Evolutionary conservation across 1,140 invertebrate species (phyloP).

Genomic region (Drosophila grimshawi): DNA sequence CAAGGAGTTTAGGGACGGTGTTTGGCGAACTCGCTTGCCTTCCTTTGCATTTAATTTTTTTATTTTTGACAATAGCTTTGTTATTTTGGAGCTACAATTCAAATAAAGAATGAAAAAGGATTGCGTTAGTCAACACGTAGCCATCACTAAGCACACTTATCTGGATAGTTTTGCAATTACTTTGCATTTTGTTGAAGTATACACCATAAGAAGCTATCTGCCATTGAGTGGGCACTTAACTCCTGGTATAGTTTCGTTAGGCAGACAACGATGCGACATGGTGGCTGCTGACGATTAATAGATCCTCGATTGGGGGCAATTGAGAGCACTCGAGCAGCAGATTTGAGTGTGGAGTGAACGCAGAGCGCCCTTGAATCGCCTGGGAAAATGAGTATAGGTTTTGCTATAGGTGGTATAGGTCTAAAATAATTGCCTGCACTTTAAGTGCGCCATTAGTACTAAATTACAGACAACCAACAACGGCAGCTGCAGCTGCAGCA

Average conservation of each 20-base stretch:
- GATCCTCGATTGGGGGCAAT: conserved; percentile 7
- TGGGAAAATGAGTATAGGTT: conserved; percentile 19
- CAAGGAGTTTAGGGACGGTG: too few relatives aligned
- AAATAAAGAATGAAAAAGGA: too few relatives aligned
- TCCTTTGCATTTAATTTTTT: too few relatives aligned
- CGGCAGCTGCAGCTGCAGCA: conserved; percentile 20
- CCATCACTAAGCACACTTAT: too few relatives aligned
- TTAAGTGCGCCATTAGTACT: conserved; percentile 81
- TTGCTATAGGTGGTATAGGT: conserved; percentile 51
- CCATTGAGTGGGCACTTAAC: background rate
- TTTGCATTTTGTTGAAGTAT: background rate
- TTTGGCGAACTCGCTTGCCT: too few relatives aligned
- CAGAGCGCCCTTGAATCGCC: conserved; percentile 30
- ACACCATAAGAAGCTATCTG: conserved; percentile 3
- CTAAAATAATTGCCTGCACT: conserved; percentile 79
- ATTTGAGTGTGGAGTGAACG: conserved; percentile 38
- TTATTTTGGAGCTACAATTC: too few relatives aligned
- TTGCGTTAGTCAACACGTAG: too few relatives aligned
- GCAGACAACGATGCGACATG: background rate
- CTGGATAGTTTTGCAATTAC: too few relatives aligned
- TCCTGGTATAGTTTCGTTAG: conserved; percentile 8
- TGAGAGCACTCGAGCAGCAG: conserved; percentile 60
- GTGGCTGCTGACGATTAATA: background rate
- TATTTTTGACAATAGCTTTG: too few relatives aligned
- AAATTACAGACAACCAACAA: conserved; percentile 72